These are phyloP conservation scores for Pollenia griseotomentosa DNA, from an alignment of 2,888 invertebrate genomes.

Conservation along the genomic window DNA sequence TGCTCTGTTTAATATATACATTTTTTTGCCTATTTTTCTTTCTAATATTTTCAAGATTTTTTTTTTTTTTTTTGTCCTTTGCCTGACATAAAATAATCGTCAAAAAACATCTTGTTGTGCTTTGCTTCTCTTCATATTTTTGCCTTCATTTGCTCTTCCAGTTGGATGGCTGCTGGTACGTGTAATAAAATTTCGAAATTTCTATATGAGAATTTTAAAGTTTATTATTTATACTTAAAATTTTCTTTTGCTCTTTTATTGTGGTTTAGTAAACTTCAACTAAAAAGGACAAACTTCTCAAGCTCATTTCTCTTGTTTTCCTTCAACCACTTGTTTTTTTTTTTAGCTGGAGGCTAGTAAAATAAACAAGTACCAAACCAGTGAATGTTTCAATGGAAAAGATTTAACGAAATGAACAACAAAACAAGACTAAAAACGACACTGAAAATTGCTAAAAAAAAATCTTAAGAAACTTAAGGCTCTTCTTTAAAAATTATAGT, in stretches of 20 bases:
- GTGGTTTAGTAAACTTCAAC: slow-evolving; percentile 44
- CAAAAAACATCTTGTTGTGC: slow-evolving; percentile 22
- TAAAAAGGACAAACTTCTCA: slow-evolving; percentile 45
- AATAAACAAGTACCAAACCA: slow-evolving; percentile 4
- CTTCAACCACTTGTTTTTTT: slow-evolving; percentile 43
- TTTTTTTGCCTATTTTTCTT: not conserved
- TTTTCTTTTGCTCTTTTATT: slow-evolving; percentile 44
- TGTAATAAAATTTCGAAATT: slow-evolving; percentile 37
- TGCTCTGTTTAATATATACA: slow-evolving; percentile 3
- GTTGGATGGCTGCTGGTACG: not conserved
- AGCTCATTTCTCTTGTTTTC: slow-evolving; percentile 24
- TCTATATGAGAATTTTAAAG: slow-evolving; percentile 37
- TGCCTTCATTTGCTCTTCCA: slow-evolving; percentile 44
- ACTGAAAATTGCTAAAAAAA: slow-evolving; percentile 20
- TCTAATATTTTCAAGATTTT: not conserved
- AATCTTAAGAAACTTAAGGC: slow-evolving; percentile 10
- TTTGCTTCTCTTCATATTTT: slow-evolving; percentile 1
- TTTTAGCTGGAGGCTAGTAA: slow-evolving; percentile 29
- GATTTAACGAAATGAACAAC: slow-evolving; percentile 32
- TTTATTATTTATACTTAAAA: slow-evolving; percentile 59
- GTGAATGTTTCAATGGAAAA: slow-evolving; percentile 12
- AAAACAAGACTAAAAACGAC: slow-evolving; percentile 10
- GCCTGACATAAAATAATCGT: slow-evolving; percentile 28
- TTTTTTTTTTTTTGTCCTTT: slow-evolving; percentile 21
- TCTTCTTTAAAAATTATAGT: not conserved